Evolutionary conservation across 2,113 vertebrate genomes (phyloP).

Genomic region (Amazona guildingii): DNA sequence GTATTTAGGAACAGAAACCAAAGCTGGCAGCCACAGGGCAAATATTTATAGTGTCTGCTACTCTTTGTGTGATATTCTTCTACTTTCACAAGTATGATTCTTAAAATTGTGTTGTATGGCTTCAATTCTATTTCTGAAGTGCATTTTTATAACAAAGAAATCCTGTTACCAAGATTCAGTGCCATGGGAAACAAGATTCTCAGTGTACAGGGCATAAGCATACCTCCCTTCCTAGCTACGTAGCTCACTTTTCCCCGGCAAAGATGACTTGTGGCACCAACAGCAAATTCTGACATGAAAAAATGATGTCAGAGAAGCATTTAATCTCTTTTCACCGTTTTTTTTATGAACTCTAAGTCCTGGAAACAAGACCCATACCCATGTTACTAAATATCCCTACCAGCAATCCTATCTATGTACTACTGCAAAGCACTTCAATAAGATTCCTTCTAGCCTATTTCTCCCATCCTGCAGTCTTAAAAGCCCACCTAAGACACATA

Average conservation of each 20-base stretch:
- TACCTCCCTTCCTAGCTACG: neutral
- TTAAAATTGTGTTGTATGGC: neutral
- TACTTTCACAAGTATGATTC: neutral
- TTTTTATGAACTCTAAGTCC: conserved; percentile 48
- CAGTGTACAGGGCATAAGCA: neutral
- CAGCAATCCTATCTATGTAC: neutral
- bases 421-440: neutral
- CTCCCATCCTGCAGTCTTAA: neutral
- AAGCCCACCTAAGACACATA: neutral
- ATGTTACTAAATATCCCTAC: conserved; percentile 27
- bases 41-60: conserved; percentile 12
- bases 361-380: conserved; percentile 28
- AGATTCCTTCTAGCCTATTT: neutral
- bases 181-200: conserved; percentile 24
- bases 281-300: conserved; percentile 50
- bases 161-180: conserved; percentile 2
- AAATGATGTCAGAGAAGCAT: neutral
- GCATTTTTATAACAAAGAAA: conserved; percentile 31
- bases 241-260: neutral
- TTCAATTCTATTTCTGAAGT: conserved; percentile 22
- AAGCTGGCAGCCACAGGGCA: conserved; percentile 19
- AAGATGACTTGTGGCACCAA: conserved; percentile 37
- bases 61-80: neutral
- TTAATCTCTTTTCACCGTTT: conserved; percentile 18
- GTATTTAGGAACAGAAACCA: conserved; percentile 9